Evolutionary conservation across 2,888 invertebrate species (phyloP), one percentile per base, ranked within the genome.

Genomic region (Pecten maximus): DNA sequence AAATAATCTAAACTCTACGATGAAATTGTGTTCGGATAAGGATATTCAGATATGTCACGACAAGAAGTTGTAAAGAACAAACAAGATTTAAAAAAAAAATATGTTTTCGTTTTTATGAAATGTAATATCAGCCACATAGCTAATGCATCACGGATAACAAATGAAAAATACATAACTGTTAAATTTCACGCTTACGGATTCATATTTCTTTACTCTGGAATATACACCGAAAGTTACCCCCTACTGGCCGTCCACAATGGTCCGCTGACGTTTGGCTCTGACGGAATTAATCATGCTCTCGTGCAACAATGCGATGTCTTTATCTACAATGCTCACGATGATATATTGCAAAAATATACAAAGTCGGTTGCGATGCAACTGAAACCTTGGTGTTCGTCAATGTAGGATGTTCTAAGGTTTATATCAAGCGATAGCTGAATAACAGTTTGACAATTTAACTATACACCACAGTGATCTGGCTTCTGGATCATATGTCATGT

Each of bases 321-420:
- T 35, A 74, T 74, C 35, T 0, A 74, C 74, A 74, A 74, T 74
- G 6, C 74, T 35, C 35, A 74, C 28, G 28, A 74, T 74, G 74
- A 74, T 74, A 28, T 74, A 74, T 74, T 74, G 74, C 74, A 74
- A 74, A 74, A 74, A 74, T 74, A 74, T 74, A 74, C 74, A 74
- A 74, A 74, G 74, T 74, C 74, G 74, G 35, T 74, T 28, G 54
- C 23, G 74, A 74, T 74, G 74, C 74, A 74, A 74, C 74, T 8
- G 35, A 35, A 74, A 28, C 10, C 12, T 6, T 74, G 10, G 35
- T 23, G 23, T 23, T 54, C 54, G 19, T 19, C 74, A 35, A 28
- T 60, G 60, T 60, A 16, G 74, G 74, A 35, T 35, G 74, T 74
- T 12, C 35, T 2, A 3, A 16, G 74, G 35, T 54, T 54, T 54